Conservation (phyloP, 2,113 vertebrate genomes). For the Gambusia affinis region DNA sequence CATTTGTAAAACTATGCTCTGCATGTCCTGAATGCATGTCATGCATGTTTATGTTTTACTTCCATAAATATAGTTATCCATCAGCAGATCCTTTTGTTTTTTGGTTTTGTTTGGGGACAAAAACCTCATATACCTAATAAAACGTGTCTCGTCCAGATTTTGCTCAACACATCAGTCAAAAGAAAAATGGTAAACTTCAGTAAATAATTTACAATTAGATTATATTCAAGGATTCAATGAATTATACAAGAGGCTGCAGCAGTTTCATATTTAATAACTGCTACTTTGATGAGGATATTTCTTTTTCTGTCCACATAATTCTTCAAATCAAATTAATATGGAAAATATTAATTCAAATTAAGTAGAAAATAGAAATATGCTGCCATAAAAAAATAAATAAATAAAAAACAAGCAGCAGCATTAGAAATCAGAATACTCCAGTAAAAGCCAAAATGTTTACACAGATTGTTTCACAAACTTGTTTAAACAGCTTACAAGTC, state of each 20-base stretch:
- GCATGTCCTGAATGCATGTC: too few species aligned
- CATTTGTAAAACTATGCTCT: background rate
- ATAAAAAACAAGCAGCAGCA: background rate
- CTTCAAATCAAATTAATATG: background rate
- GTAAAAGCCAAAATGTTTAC: constrained; percentile 42
- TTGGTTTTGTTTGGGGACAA: background rate
- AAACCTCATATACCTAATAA: background rate
- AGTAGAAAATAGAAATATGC: background rate
- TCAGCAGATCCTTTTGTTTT: background rate
- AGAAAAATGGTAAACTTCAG: too few species aligned
- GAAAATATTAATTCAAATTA: too few species aligned
- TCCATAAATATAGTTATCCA: background rate
- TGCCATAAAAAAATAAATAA: background rate
- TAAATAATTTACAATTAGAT: too few species aligned
- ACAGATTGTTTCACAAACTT: background rate
- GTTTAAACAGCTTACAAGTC: background rate
- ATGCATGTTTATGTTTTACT: too few species aligned
- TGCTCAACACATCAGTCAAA: too few species aligned
- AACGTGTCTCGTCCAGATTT: background rate
- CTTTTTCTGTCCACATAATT: background rate
- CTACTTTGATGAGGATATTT: background rate
- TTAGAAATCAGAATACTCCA: constrained; percentile 30
- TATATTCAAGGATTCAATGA: too few species aligned
- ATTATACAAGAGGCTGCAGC: too few species aligned
- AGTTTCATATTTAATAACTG: too few species aligned